These are phyloP conservation scores for Tromatobia lineatoria DNA, from an alignment of 2,888 invertebrate genomes.

Conservation along the genomic window DNA sequence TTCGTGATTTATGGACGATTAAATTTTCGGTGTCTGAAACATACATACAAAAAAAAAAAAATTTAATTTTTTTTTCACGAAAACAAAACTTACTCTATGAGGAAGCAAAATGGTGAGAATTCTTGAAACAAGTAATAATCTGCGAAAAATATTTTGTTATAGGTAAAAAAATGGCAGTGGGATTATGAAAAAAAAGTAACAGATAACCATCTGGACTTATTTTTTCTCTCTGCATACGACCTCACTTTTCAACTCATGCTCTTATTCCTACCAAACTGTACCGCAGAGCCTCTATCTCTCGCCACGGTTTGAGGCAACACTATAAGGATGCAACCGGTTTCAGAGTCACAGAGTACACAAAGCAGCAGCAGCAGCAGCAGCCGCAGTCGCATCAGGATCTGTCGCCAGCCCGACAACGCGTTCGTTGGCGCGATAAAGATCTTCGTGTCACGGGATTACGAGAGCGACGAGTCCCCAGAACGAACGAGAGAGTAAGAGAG, in stretches of 20 bases:
- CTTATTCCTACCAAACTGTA: conserved; percentile 19
- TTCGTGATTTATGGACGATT: no score
- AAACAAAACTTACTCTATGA: no score
- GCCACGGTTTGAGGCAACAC: conserved; percentile 33
- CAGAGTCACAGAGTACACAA: conserved; percentile 45
- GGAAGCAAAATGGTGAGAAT: no score
- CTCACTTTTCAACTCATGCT: background rate
- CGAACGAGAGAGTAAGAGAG: conserved; percentile 16
- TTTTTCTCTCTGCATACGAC: background rate
- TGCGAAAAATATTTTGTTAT: no score
- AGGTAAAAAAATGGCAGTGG: no score
- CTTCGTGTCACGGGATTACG: conserved; percentile 68
- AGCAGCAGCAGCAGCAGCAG: conserved; percentile 45
- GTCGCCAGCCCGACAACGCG: conserved; percentile 58
- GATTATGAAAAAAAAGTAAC: background rate
- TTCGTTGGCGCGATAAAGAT: conserved; percentile 65
- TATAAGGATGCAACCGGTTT: conserved; percentile 27
- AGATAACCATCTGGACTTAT: background rate
- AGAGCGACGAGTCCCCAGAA: conserved; percentile 60
- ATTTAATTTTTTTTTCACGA: no score
- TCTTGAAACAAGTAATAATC: no score
- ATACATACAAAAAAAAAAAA: no score
- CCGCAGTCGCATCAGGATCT: conserved; percentile 52
- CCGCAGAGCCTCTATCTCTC: conserved; percentile 30
- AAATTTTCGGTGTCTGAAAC: no score